Evolutionary conservation across 2,888 invertebrate genomes (phyloP).

Genomic region (Argyra leucocephala): DNA sequence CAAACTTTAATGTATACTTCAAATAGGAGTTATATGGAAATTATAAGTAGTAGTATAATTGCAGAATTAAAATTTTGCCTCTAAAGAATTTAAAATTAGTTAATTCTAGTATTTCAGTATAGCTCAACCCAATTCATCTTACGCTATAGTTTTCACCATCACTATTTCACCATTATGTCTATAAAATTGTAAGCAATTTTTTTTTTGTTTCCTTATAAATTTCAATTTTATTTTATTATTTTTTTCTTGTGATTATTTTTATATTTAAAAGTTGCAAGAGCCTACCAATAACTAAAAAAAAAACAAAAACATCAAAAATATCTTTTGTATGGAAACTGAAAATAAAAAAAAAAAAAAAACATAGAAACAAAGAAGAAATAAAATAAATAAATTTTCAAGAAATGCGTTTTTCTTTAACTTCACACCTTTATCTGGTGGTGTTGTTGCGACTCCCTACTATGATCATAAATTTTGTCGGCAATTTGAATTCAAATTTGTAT

Average conservation of each 20-base stretch:
- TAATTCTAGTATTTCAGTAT: too few species aligned
- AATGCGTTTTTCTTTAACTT: constrained; percentile 6
- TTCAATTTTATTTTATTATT: neutral
- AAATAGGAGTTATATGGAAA: too few species aligned
- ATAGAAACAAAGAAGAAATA: neutral
- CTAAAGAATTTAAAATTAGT: too few species aligned
- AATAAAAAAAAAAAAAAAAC: neutral
- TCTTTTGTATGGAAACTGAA: neutral
- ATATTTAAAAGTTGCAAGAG: neutral
- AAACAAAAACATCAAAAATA: neutral
- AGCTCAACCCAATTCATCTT: too few species aligned
- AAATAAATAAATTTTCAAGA: neutral
- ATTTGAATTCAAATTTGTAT: constrained; percentile 6
- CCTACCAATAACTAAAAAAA: too few species aligned
- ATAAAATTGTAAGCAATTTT: neutral
- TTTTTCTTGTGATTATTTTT: neutral
- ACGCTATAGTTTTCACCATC: too few species aligned
- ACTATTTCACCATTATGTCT: neutral
- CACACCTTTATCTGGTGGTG: constrained; percentile 3
- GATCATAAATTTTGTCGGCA: constrained; percentile 1
- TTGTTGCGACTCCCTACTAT: constrained; percentile 1
- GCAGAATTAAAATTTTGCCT: too few species aligned
- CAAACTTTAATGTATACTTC: too few species aligned
- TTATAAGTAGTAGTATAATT: too few species aligned
- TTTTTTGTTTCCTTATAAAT: neutral